Conservation (phyloP, 1,140 invertebrate genomes). For the Heliothis virescens region DNA sequence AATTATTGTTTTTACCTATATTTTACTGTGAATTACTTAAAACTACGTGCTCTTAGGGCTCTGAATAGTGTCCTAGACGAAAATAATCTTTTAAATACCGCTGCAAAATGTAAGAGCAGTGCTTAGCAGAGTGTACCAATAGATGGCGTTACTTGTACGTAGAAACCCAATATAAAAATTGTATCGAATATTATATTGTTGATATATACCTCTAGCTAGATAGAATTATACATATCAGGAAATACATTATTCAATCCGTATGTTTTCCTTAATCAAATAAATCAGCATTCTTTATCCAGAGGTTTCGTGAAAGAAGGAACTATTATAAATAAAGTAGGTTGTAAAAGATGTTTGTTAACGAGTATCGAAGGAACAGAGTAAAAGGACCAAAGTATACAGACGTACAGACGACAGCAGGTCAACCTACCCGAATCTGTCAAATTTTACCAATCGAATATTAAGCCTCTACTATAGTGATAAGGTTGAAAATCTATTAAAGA, state of each 20-base stretch:
- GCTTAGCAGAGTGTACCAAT: constrained; percentile 20
- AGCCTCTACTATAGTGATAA: too few species aligned
- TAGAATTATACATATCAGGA: constrained; percentile 55
- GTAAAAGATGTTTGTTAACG: not conserved
- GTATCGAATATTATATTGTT: constrained; percentile 43
- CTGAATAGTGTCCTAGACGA: constrained; percentile 34
- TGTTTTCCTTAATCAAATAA: constrained; percentile 7
- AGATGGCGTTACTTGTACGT: constrained; percentile 23
- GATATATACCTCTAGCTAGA: constrained; percentile 52
- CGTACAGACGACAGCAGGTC: too few species aligned
- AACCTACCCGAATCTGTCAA: too few species aligned
- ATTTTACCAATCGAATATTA: too few species aligned
- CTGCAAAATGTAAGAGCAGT: constrained; percentile 17
- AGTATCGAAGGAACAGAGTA: not conserved
- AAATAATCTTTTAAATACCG: not conserved
- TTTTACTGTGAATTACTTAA: not conserved
- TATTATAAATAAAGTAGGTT: too few species aligned
- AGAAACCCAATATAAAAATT: not conserved
- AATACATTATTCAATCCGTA: constrained; percentile 20
- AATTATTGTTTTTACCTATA: constrained; percentile 10
- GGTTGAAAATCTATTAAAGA: too few species aligned
- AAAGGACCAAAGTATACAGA: constrained; percentile 37
- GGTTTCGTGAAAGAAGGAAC: not conserved
- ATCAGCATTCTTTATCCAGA: not conserved
- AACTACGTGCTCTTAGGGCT: constrained; percentile 20